Evolutionary conservation across 2,797 vertebrate species (phyloP).

Genomic region (Hoplostethus atlanticus): DNA sequence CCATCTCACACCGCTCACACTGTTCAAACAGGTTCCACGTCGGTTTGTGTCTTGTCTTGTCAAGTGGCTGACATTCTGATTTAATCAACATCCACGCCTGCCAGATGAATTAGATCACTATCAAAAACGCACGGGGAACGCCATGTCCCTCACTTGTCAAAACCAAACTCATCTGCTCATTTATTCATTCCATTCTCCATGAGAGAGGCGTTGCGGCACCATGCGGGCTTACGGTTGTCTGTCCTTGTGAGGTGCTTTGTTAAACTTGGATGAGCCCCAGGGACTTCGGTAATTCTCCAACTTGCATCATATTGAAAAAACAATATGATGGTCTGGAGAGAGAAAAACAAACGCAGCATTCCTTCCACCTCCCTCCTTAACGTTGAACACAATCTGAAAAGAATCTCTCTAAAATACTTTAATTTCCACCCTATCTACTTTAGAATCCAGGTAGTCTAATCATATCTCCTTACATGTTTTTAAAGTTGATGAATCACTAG

Average conservation of each 20-base stretch:
- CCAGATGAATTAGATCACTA: constrained; percentile 89
- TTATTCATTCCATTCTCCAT: constrained; percentile 83
- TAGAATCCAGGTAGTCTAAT: constrained; percentile 35
- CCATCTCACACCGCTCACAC: constrained; percentile 73
- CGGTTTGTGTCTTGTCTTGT: constrained; percentile 85
- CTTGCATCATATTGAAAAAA: constrained; percentile 68
- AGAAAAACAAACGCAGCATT: constrained; percentile 74
- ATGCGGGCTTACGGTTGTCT: constrained; percentile 66
- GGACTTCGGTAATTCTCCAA: constrained; percentile 57
- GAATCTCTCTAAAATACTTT: constrained; percentile 34
- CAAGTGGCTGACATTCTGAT: constrained; percentile 89
- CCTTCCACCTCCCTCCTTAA: constrained; percentile 46
- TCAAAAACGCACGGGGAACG: constrained; percentile 87
- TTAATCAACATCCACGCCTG: constrained; percentile 88
- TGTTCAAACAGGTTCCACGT: constrained; percentile 86
- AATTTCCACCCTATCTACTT: constrained; percentile 44
- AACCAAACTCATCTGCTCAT: constrained; percentile 84
- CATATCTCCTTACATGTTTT: constrained; percentile 39
- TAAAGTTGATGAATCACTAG: constrained; percentile 42
- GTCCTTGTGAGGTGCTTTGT: constrained; percentile 67
- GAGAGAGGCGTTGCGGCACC: constrained; percentile 63
- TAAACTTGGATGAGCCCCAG: constrained; percentile 74
- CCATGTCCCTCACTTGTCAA: constrained; percentile 87
- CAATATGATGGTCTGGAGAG: constrained; percentile 65
- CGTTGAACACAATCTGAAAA: constrained; percentile 37